A percentile compares a stretch with the other conserved stretches of the same genome.
Conservation (phyloP, 2,888 invertebrate species). For the Agonopterix heracliana region DNA sequence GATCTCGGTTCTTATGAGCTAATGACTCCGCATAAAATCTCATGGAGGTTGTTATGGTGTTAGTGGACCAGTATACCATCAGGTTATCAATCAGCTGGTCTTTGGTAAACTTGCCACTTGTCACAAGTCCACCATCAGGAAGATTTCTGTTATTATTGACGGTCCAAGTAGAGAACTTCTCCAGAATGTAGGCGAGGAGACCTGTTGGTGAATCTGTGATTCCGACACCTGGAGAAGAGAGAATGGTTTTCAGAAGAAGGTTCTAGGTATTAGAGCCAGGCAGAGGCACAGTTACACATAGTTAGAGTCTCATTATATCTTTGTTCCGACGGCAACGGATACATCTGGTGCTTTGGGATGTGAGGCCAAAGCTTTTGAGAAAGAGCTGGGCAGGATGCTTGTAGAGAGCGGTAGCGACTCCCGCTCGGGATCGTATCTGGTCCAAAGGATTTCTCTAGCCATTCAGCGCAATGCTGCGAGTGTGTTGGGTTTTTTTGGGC, state of each 20-base stretch:
- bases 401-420: too few species aligned
- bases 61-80: slow-evolving; percentile 86
- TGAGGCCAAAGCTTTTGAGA: too few species aligned
- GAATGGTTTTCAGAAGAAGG: too few species aligned
- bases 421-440: too few species aligned
- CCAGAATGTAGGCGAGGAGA: slow-evolving; percentile 87
- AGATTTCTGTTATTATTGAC: slow-evolving; percentile 48
- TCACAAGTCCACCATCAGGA: slow-evolving; percentile 83
- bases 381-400: too few species aligned
- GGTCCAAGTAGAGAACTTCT: slow-evolving; percentile 90
- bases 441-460: too few species aligned
- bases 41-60: slow-evolving; percentile 80
- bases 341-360: too few species aligned
- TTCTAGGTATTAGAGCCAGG: neutral
- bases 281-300: too few species aligned
- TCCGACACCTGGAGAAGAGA: slow-evolving; percentile 30
- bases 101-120: slow-evolving; percentile 73
- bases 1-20: slow-evolving; percentile 19
- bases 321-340: too few species aligned
- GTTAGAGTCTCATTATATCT: too few species aligned
- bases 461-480: too few species aligned
- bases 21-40: slow-evolving; percentile 80
- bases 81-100: slow-evolving; percentile 84
- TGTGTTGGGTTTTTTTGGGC: too few species aligned
- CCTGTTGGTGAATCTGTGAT: slow-evolving; percentile 87